These are phyloP conservation scores for Phasianus colchicus DNA, from an alignment of 2,113 vertebrate species.

Conservation along the genomic window DNA sequence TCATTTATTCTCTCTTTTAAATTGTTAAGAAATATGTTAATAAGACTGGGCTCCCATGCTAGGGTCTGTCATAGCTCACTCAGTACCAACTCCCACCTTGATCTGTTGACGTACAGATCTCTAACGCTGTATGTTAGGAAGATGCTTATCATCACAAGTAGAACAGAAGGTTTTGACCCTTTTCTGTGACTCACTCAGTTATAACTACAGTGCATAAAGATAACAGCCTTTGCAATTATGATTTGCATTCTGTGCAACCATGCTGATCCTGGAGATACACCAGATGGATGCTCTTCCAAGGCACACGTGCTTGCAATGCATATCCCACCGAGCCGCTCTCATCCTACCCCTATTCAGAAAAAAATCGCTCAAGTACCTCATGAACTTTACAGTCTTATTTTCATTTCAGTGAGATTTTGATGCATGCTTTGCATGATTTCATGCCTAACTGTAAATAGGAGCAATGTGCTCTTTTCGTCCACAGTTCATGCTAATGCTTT, in stretches of 20 bases:
- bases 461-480: fast-evolving
- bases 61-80: not conserved
- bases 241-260: conserved; percentile 58
- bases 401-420: not conserved
- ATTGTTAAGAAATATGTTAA: not conserved
- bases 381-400: not conserved
- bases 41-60: not conserved
- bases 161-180: conserved; percentile 60
- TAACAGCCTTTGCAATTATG: not conserved
- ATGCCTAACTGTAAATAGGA: not conserved
- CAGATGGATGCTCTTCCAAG: conserved; percentile 41
- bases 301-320: fast-evolving
- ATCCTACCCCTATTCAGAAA: not conserved
- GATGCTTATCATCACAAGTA: conserved; percentile 23
- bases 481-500: not conserved
- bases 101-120: not conserved
- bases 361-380: not conserved
- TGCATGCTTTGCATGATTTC: not conserved
- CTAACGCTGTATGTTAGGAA: not conserved
- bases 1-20: not conserved
- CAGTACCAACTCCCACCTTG: not conserved
- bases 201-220: not conserved
- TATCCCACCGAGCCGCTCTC: not conserved
- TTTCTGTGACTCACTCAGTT: conserved; percentile 36
- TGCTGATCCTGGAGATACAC: conserved; percentile 24